A percentile compares a stretch with the other conserved stretches of the same genome.
Evolutionary conservation across 2,797 vertebrate species (phyloP).

Genomic region (Champsocephalus gunnari): DNA sequence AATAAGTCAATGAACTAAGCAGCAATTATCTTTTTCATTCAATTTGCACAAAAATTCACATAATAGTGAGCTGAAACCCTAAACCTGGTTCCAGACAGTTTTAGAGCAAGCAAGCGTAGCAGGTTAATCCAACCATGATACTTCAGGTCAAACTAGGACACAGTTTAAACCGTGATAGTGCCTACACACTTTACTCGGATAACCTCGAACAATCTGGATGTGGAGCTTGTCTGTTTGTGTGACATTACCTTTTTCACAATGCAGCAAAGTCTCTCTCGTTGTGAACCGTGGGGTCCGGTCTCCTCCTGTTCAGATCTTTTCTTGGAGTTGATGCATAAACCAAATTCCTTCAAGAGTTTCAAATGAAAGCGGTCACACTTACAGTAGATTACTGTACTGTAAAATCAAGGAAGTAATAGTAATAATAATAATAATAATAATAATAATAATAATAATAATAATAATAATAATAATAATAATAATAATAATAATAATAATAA

Average conservation of each 20-base stretch:
- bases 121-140: not conserved
- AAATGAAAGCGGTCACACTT: not conserved
- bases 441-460: not conserved
- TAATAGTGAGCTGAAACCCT: too few species aligned
- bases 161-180: not conserved
- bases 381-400: not conserved
- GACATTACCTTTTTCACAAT: conserved; percentile 67
- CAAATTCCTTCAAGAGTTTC: conserved; percentile 66
- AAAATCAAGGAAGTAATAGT: not conserved
- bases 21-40: too few species aligned
- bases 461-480: conserved; percentile 1
- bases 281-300: not conserved
- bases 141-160: not conserved
- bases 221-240: not conserved
- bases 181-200: not conserved
- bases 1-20: too few species aligned
- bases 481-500: not conserved
- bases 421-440: not conserved
- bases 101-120: too few species aligned
- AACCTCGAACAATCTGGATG: not conserved
- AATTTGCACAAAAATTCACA: too few species aligned
- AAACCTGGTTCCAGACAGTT: too few species aligned
- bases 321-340: conserved; percentile 45
- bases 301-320: conserved; percentile 15
- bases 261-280: not conserved